Conservation (phyloP, 2,888 invertebrate genomes). For the Ptychoptera contaminata region DNA sequence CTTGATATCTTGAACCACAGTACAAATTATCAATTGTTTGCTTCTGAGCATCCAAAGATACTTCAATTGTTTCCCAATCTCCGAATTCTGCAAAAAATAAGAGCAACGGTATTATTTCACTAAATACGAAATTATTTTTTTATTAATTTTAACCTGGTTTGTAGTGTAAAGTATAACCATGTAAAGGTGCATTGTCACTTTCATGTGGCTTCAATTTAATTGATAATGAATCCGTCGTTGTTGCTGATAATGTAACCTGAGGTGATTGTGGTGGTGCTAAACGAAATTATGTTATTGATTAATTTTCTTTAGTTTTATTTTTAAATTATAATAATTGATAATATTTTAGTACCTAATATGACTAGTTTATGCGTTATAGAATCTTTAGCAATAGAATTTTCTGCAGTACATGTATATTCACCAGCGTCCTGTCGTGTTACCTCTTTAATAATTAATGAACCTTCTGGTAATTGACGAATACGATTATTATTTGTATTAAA, state of each 20-base stretch:
- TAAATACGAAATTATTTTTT: background rate
- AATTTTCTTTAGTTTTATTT: too few species aligned
- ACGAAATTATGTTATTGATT: background rate
- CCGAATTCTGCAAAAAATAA: slow-evolving; percentile 51
- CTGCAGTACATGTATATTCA: slow-evolving; percentile 85
- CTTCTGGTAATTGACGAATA: slow-evolving; percentile 72
- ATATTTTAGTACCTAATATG: slow-evolving; percentile 61
- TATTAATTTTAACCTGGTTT: slow-evolving; percentile 42
- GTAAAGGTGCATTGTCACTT: slow-evolving; percentile 71
- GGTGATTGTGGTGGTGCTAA: slow-evolving; percentile 61
- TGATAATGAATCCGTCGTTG: slow-evolving; percentile 58
- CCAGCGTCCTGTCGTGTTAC: slow-evolving; percentile 83
- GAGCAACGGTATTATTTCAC: background rate
- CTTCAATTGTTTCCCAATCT: slow-evolving; percentile 81
- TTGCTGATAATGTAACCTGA: slow-evolving; percentile 54
- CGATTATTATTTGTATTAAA: slow-evolving; percentile 61
- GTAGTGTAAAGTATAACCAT: slow-evolving; percentile 82
- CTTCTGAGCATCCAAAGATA: slow-evolving; percentile 59
- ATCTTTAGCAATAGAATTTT: slow-evolving; percentile 84
- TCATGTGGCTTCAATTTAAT: slow-evolving; percentile 57
- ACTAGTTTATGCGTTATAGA: slow-evolving; percentile 79
- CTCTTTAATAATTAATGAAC: slow-evolving; percentile 77
- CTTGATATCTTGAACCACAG: slow-evolving; percentile 87
- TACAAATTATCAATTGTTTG: slow-evolving; percentile 74
- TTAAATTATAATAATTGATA: too few species aligned